Evolutionary conservation across 2,797 vertebrate species (phyloP).

Genomic region (Artibeus jamaicensis): DNA sequence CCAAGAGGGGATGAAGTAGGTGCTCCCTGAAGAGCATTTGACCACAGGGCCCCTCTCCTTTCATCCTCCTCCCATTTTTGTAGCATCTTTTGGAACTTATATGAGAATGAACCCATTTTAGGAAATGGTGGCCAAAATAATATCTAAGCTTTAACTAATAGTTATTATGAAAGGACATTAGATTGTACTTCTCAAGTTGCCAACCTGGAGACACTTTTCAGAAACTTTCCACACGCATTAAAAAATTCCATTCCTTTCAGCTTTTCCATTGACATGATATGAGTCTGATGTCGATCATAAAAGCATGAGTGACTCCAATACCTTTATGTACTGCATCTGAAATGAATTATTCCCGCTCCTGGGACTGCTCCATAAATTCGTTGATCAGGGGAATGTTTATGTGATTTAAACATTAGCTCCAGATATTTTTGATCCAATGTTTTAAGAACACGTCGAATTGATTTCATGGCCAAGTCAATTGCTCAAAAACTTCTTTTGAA

Average conservation of each 20-base stretch:
- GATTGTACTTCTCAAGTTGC: constrained; percentile 3
- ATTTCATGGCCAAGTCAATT: constrained; percentile 50
- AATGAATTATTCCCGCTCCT: constrained; percentile 45
- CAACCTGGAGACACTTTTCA: neutral
- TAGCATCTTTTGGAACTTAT: neutral
- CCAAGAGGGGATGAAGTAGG: neutral
- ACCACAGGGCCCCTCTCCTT: neutral
- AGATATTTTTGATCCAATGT: constrained; percentile 41
- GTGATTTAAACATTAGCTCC: constrained; percentile 50
- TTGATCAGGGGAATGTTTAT: constrained; percentile 27
- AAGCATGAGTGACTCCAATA: constrained; percentile 43
- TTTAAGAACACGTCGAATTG: constrained; percentile 49
- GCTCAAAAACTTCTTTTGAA: constrained; percentile 52
- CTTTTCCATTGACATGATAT: constrained; percentile 27
- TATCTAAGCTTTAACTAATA: constrained; percentile 17
- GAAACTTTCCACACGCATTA: neutral
- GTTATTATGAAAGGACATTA: neutral
- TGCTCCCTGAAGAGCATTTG: neutral
- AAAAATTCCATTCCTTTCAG: neutral
- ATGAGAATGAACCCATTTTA: neutral
- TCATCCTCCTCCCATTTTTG: neutral
- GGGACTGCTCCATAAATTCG: constrained; percentile 50
- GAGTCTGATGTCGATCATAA: constrained; percentile 48
- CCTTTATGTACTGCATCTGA: constrained; percentile 48
- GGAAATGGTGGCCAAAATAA: neutral